phyloP scores from a whole-genome alignment of 2,888 invertebrate species.

The Julus scandinavius region DNA sequence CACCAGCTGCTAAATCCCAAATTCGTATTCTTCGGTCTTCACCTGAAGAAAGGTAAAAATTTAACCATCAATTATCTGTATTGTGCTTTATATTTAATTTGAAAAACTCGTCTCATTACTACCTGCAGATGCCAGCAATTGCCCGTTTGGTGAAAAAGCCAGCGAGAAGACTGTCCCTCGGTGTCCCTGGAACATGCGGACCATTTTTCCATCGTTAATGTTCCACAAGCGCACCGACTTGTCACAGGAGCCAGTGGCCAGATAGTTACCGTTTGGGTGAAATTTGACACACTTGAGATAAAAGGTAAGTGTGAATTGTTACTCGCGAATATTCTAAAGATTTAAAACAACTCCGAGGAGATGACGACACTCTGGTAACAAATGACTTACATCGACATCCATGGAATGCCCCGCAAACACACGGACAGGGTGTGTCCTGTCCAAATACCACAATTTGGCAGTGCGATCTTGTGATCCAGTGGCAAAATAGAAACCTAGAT shows the following conservation, averaged over 20 bases:
- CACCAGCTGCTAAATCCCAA: conserved; percentile 78
- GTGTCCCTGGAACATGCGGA: conserved; percentile 71
- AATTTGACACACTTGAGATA: conserved; percentile 80
- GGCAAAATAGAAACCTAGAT: conserved; percentile 76
- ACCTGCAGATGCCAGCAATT: conserved; percentile 86
- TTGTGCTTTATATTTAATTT: not conserved
- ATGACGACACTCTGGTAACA: not conserved
- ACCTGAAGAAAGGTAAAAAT: conserved; percentile 66
- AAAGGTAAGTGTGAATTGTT: conserved; percentile 44
- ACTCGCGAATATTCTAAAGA: not conserved
- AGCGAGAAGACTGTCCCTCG: conserved; percentile 79
- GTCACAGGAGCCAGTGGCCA: conserved; percentile 92
- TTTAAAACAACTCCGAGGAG: not conserved
- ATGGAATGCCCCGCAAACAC: conserved; percentile 88
- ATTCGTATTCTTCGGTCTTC: conserved; percentile 78
- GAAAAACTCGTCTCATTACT: conserved; percentile 59
- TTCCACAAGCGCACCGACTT: conserved; percentile 88
- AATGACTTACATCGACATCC: conserved; percentile 79
- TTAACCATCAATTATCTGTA: not conserved
- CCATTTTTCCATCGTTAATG: conserved; percentile 80
- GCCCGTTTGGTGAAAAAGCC: conserved; percentile 86
- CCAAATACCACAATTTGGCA: conserved; percentile 83
- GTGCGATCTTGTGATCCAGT: conserved; percentile 85
- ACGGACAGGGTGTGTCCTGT: conserved; percentile 82
- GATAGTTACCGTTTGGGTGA: conserved; percentile 90